Evolutionary conservation across 2,113 vertebrate genomes (phyloP), one percentile per base, ranked within the genome.

Genomic region (Malaclemys terrapin): DNA sequence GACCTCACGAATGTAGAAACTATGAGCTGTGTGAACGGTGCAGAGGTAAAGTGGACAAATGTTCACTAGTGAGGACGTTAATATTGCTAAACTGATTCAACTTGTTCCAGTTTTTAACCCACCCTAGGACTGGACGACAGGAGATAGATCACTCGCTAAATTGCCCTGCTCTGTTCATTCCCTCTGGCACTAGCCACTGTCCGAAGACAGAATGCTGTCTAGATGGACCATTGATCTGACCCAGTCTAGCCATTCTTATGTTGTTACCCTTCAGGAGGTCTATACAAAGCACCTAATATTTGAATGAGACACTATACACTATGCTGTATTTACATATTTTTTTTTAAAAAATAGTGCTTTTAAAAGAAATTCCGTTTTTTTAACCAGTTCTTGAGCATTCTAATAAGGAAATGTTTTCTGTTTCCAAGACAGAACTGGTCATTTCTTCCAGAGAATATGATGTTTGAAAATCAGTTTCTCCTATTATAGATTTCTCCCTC

Each of bases 401-500:
- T 95, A 97, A 97, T 96, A 97, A 97, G 91, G 88, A 97, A 98
- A 97, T 97, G 92, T 95, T 98, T 98, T 97, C 97, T 96, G 97
- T 98, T 98, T 98, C 97, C 97, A 95, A 98, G 98, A 95, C 96
- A 98, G 97, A 97, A 97, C 96, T 94, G 97, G 98, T 97, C 98
- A 97, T 98, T 98, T 98, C 98, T 98, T 97, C 97, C 96, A 96
- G 97, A 97, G 98, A 98, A 98, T 98, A 98, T 95, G 98, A 98
- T 98, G 98, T 98, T 98, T 98, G 98, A 99, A 98, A 99, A 98
- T 98, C 98, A 98, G 98, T 98, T 97, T 97, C 97, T 98, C 97
- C 97, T 98, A 99, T 99, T 98, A 99, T 98, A 98, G 98, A 99
- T 99, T 98, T 99, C 98, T 98, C 97, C 98, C 98, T 98, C 98